A percentile compares a stretch with the other conserved stretches of the same genome.
Evolutionary conservation across 2,113 vertebrate species (phyloP).

Genomic region (Ptilonorhynchus violaceus): DNA sequence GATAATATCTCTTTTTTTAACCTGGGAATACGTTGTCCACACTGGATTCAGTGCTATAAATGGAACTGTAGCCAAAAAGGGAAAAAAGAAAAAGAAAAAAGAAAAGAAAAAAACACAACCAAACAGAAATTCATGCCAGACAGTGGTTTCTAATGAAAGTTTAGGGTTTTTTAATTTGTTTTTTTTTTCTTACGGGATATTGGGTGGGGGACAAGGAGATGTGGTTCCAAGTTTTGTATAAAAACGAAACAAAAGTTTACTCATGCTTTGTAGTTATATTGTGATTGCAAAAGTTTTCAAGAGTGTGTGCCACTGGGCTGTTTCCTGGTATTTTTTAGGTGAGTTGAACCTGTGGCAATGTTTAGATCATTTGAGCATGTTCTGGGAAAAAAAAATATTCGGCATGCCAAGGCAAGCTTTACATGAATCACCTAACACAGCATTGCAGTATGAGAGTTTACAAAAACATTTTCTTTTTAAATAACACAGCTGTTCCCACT

Average conservation of each 20-base stretch:
- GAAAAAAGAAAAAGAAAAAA: neutral
- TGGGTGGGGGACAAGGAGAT: slow-evolving; percentile 13
- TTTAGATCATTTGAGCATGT: slow-evolving; percentile 64
- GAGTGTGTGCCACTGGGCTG: slow-evolving; percentile 57
- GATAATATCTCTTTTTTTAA: slow-evolving; percentile 42
- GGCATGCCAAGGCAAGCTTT: slow-evolving; percentile 61
- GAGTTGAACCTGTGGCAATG: slow-evolving; percentile 53
- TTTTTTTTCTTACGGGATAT: slow-evolving; percentile 6
- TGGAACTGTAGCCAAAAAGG: neutral
- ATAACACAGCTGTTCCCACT: slow-evolving; percentile 58
- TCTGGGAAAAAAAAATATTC: slow-evolving; percentile 30
- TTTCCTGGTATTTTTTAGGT: slow-evolving; percentile 43
- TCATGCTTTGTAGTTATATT: slow-evolving; percentile 65
- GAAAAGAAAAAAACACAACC: neutral
- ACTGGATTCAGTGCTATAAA: slow-evolving; percentile 22
- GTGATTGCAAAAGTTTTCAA: slow-evolving; percentile 67
- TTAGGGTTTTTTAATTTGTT: slow-evolving; percentile 11
- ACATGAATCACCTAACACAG: slow-evolving; percentile 60
- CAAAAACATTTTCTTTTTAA: slow-evolving; percentile 60
- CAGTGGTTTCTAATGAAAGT: neutral
- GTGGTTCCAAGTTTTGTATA: slow-evolving; percentile 69
- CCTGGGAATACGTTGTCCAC: slow-evolving; percentile 32
- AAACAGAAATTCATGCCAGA: neutral
- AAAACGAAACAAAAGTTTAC: slow-evolving; percentile 62
- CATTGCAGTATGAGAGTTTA: slow-evolving; percentile 68